These are phyloP conservation scores for Exocentrus adspersus DNA, from an alignment of 2,888 invertebrate genomes.

Conservation along the genomic window DNA sequence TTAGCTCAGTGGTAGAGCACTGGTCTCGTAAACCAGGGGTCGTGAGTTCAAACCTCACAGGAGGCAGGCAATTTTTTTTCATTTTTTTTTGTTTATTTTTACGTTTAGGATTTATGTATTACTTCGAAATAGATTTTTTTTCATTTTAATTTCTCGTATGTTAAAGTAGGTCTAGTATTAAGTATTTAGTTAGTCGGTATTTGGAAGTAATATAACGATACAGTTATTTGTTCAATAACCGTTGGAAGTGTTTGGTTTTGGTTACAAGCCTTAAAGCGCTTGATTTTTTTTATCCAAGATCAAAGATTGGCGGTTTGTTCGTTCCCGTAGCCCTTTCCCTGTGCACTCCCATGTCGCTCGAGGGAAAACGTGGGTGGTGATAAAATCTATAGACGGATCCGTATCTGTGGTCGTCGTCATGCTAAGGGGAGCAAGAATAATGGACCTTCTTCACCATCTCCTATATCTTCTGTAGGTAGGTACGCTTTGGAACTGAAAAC, in stretches of 20 bases:
- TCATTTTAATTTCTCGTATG: not conserved
- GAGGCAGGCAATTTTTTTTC: conserved; percentile 68
- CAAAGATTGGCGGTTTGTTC: too few relatives aligned
- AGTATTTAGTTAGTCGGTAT: too few relatives aligned
- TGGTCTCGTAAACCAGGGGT: conserved; percentile 88
- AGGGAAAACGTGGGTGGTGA: conserved; percentile 27
- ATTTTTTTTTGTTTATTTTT: conserved; percentile 27
- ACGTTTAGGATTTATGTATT: conserved; percentile 1
- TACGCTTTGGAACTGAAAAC: conserved; percentile 2
- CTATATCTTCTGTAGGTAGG: too few relatives aligned
- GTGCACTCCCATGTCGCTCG: conserved; percentile 1
- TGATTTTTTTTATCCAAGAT: too few relatives aligned
- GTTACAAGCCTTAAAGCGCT: too few relatives aligned
- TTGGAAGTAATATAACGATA: too few relatives aligned
- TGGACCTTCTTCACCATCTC: conserved; percentile 19
- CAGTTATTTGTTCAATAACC: too few relatives aligned
- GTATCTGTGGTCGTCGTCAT: conserved; percentile 27
- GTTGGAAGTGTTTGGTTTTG: too few relatives aligned
- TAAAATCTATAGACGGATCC: conserved; percentile 27
- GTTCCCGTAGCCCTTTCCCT: not conserved
- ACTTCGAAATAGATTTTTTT: not conserved
- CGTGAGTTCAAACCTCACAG: conserved; percentile 86
- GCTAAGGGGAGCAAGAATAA: conserved; percentile 36
- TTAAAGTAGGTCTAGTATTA: not conserved
- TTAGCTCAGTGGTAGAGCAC: conserved; percentile 87